Evolutionary conservation across 2,888 invertebrate genomes (phyloP), one percentile per base, ranked within the genome.

Genomic region (Agrenia bidenticulata): DNA sequence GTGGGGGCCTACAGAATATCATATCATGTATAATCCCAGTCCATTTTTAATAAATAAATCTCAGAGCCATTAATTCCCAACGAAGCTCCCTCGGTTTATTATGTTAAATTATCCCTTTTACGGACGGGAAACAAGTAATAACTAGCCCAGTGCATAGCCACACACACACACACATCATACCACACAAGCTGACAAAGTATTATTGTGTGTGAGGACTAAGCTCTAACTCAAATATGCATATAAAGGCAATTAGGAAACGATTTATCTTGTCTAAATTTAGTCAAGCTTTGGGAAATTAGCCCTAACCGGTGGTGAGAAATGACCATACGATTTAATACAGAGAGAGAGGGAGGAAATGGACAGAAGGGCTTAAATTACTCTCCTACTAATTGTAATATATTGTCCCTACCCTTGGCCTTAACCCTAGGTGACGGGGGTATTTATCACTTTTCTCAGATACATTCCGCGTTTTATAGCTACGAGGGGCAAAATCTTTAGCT

Each of bases 181-280:
- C 51, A 51, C 51, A 24, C 26, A 24, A 24, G 21, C 15, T 24
- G 26, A 11, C 15, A 9, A 39, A 15, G 39, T 39, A 11, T 39
- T 39, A 39, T 15, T 11, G 39, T 39, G 11, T 39, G 15, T 39
- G 15, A 39, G n/a, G 45, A 45, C n/a, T 7, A 45, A 15, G 51
- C 23, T 51, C 17, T 23, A 51, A 51, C 15, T 51, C 51, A 51
- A 51, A 51, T 23, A 11, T 23, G 51, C 51, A 51, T 51, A 32
- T 32, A 54, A 54, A 32, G 32, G 54, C 54, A 54, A 54, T 54
- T 54, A 54, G 17, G 57, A 57, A 57, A 41, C 42, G 4, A 57
- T 57, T 57, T 57, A 57, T 41, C 57, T 41, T 57, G 39, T 57
- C 57, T 57, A 37, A 37, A 37, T 41, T 57, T 57, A 57, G 57